Conservation (phyloP, 2,888 invertebrate species). For the Altica lythri region DNA sequence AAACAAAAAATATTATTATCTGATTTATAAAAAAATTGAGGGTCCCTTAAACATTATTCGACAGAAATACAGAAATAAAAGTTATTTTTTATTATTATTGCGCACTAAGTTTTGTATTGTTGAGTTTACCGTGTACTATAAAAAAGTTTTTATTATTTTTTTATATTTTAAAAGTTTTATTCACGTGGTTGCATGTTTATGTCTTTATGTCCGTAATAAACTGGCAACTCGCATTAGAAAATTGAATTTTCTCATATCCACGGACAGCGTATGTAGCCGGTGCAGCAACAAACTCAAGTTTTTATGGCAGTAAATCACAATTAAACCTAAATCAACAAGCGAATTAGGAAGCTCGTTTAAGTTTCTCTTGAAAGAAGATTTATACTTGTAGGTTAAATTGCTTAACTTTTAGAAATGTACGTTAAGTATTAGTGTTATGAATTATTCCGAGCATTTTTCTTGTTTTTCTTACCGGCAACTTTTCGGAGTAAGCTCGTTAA, state of each 20-base stretch:
- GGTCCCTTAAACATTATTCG: too few relatives aligned
- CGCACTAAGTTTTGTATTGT: too few relatives aligned
- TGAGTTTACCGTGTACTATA: too few relatives aligned
- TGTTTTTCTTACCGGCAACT: conserved; percentile 22
- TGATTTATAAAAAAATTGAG: too few relatives aligned
- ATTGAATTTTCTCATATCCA: neutral
- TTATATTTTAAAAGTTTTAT: too few relatives aligned
- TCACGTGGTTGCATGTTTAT: too few relatives aligned
- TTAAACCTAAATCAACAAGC: conserved; percentile 24
- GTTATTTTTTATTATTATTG: too few relatives aligned
- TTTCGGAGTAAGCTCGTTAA: conserved; percentile 14
- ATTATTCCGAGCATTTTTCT: conserved; percentile 28
- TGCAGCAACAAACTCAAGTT: conserved; percentile 7
- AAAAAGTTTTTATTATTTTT: too few relatives aligned
- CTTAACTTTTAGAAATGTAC: conserved; percentile 25
- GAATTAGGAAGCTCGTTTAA: conserved; percentile 18
- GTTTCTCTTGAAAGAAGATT: conserved; percentile 22
- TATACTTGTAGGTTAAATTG: conserved; percentile 28
- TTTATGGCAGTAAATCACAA: conserved; percentile 17
- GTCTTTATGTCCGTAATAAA: too few relatives aligned
- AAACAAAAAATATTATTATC: too few relatives aligned
- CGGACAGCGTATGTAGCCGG: conserved; percentile 5
- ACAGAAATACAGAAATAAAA: too few relatives aligned
- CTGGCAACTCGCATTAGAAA: too few relatives aligned
- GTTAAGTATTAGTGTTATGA: conserved; percentile 28